Evolutionary conservation across 2,797 vertebrate species (phyloP).

Genomic region (Sebastes steindachneri): DNA sequence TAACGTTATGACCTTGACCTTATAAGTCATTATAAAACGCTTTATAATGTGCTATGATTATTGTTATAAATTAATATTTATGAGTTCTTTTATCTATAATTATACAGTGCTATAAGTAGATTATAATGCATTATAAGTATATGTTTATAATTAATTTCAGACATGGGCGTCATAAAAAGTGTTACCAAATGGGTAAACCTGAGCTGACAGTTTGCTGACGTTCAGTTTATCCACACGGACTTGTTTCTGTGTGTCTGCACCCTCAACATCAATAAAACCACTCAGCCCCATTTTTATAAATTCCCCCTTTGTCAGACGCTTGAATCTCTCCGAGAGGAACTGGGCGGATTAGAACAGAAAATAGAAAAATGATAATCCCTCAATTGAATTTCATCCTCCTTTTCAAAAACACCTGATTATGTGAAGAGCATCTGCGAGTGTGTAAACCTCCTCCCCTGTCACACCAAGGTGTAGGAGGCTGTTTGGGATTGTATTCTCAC

Average conservation of each 20-base stretch:
- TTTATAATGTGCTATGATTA: background rate
- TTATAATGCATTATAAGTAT: background rate
- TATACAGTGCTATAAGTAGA: background rate
- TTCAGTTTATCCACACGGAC: constrained; percentile 26
- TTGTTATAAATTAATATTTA: background rate
- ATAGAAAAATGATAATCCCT: constrained; percentile 56
- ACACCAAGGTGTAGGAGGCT: background rate
- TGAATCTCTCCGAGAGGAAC: constrained; percentile 19
- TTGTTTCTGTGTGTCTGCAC: constrained; percentile 28
- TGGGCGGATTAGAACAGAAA: constrained; percentile 46
- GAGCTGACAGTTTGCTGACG: constrained; percentile 30
- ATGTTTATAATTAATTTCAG: background rate
- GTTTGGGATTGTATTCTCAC: constrained; percentile 27
- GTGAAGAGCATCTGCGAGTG: constrained; percentile 35
- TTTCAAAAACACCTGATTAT: constrained; percentile 59
- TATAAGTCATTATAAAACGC: background rate
- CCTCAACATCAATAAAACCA: constrained; percentile 24
- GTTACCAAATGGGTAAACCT: background rate
- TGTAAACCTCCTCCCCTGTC: constrained; percentile 11
- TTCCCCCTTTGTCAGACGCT: constrained; percentile 21
- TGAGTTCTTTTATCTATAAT: background rate
- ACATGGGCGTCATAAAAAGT: background rate
- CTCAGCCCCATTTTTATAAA: constrained; percentile 16
- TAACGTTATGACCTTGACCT: background rate
- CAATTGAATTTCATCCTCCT: constrained; percentile 53